Percentiles rank a stretch among this genome's conserved stretches.
Conservation (phyloP, 2,797 vertebrate species). For the Fundulus diaphanus region DNA sequence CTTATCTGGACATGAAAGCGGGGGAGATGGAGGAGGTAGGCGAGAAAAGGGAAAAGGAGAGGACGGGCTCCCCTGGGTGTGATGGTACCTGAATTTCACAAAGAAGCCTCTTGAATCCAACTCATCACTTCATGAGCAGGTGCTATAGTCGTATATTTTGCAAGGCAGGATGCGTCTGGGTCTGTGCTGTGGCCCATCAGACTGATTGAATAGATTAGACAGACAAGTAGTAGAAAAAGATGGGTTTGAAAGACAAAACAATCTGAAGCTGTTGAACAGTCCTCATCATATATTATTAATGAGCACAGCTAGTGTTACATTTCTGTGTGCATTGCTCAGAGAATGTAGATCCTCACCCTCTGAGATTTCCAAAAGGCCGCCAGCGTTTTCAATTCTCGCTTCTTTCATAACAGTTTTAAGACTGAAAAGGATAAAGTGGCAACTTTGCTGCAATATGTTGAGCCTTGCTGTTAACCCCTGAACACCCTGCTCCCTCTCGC, state of each 20-base stretch:
- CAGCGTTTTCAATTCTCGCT: not conserved
- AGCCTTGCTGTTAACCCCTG: not conserved
- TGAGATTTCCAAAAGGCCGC: not conserved
- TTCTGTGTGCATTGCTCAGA: not conserved
- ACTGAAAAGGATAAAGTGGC: not conserved
- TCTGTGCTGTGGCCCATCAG: conserved; percentile 18
- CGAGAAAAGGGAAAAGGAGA: conserved; percentile 12
- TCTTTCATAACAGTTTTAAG: not conserved
- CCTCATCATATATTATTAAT: too few species aligned
- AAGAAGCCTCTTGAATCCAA: conserved; percentile 51
- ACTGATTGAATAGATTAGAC: conserved; percentile 49
- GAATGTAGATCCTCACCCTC: not conserved
- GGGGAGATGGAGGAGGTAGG: conserved; percentile 60
- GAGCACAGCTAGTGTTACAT: not conserved
- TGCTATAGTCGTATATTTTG: conserved; percentile 44
- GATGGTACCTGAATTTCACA: conserved; percentile 64
- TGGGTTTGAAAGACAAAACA: not conserved
- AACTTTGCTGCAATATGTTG: not conserved
- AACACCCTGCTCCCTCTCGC: not conserved
- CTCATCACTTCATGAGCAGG: conserved; percentile 62
- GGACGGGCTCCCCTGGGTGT: conserved; percentile 49
- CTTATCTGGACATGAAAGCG: conserved; percentile 79
- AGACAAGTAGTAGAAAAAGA: not conserved
- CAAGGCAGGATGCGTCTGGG: conserved; percentile 24
- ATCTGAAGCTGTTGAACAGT: not conserved